Evolutionary conservation across 2,797 vertebrate species (phyloP).

Genomic region (Enteromius afrohamiltoni): DNA sequence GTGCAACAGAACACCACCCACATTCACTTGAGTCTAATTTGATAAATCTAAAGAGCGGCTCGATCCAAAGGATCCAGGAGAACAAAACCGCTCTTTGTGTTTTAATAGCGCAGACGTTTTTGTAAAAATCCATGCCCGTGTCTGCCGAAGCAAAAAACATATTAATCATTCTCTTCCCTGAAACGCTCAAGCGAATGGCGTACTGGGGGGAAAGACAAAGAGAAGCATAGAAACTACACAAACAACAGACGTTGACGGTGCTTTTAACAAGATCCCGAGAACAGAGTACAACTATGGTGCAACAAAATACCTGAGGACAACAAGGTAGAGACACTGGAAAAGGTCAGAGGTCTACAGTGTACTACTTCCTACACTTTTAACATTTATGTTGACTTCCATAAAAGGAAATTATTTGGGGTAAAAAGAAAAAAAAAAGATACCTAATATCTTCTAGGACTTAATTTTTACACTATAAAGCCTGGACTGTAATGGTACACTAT

Average conservation of each 20-base stretch:
- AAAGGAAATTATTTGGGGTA: slow-evolving; percentile 43
- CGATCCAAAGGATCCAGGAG: slow-evolving; percentile 51
- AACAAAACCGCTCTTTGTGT: slow-evolving; percentile 62
- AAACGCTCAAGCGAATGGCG: slow-evolving; percentile 44
- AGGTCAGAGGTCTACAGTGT: slow-evolving; percentile 27
- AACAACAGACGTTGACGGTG: background rate
- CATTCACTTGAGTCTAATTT: slow-evolving; percentile 57
- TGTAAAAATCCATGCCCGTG: slow-evolving; percentile 49
- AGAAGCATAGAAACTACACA: slow-evolving; percentile 37
- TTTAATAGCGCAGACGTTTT: slow-evolving; percentile 54
- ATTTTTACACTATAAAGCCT: background rate
- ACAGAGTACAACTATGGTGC: slow-evolving; percentile 23
- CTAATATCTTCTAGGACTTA: background rate
- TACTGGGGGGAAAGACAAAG: slow-evolving; percentile 22
- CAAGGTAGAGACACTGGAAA: slow-evolving; percentile 19
- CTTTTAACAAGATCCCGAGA: slow-evolving; percentile 23
- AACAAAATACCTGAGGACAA: slow-evolving; percentile 12
- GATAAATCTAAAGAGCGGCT: slow-evolving; percentile 58
- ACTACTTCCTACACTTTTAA: slow-evolving; percentile 42
- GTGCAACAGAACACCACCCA: slow-evolving; percentile 60
- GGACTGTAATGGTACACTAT: background rate
- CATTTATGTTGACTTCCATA: slow-evolving; percentile 40
- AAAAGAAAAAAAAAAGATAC: no score
- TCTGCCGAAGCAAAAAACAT: slow-evolving; percentile 55
- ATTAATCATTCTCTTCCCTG: slow-evolving; percentile 59